Base-by-base conservation (phyloP, 2,888 invertebrate genomes). In the Helleia helle region DNA sequence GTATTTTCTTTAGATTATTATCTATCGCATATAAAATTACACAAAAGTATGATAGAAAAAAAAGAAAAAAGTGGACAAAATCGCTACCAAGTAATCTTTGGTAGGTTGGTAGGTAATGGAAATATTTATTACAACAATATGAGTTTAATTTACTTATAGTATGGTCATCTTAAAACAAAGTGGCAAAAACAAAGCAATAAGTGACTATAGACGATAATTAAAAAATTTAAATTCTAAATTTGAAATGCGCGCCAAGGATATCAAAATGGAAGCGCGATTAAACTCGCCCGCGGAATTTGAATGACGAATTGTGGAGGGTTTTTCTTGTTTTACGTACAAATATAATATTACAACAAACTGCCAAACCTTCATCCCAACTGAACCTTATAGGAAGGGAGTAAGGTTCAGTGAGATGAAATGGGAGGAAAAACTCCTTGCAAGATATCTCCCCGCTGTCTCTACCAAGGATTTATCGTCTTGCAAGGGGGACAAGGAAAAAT, bases 391-490 rank as follows among this genome's bases (percentile, higher is more conserved):
- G 9, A 0, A 3, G 3, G 0, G 0, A 3, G 17, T 50, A 47
- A 41, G 44, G 40, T 44, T 41, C 44, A 42, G 12, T 28, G 43
- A 12, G 5, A 41, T 46, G 46, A 36, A 13, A 7, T 7, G 26
- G 26, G 29, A 49, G 26, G 41, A 47, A 51, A 52, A 53, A 52
- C 40, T 49, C 46, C 38, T 71, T 61, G 69, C 60, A 71, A 74
- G 76, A 67, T 67, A 68, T 74, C 77, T 74, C 76, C 80, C 76
- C 59, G 63, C 73, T 80, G 81, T 80, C 81, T 80, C 74, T 70
- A 66, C 65, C 69, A 74, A 79, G 83, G 81, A 83, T 83, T 83
- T 81, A 83, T 83, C 80, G 83, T 81, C 83, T 79, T 79, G 60
- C 64, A 62, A 65, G 75, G 77, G 79, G 77, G 71, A 68, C 68